Conservation (phyloP, 2,888 invertebrate genomes). For the Argyresthia albistria region DNA sequence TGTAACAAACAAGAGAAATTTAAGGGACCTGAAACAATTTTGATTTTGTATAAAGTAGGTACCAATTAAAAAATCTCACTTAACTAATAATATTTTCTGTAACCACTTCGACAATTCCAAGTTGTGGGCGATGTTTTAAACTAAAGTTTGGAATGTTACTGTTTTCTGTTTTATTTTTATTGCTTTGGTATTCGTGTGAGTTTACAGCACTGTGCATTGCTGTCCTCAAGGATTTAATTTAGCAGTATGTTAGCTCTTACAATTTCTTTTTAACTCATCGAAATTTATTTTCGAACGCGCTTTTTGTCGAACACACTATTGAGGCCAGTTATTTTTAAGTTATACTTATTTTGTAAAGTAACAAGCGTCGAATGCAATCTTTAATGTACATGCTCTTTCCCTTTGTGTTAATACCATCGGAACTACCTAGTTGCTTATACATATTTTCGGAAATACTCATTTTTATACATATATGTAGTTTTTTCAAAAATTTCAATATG, state of each 20-base stretch:
- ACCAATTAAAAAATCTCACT: constrained; percentile 66
- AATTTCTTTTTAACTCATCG: background rate
- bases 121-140: background rate
- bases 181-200: background rate
- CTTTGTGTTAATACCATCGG: background rate
- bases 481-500: no score
- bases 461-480: no score
- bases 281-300: background rate
- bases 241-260: background rate
- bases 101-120: constrained; percentile 28
- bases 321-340: constrained; percentile 67
- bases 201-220: background rate
- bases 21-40: constrained; percentile 70
- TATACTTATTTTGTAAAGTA: constrained; percentile 51
- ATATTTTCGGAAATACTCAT: background rate
- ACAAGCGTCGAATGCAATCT: constrained; percentile 16
- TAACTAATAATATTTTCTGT: constrained; percentile 38
- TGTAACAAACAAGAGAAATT: constrained; percentile 68
- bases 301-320: constrained; percentile 37
- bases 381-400: background rate
- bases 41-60: constrained; percentile 60
- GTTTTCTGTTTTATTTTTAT: background rate
- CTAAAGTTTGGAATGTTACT: background rate
- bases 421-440: background rate
- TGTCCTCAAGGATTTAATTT: background rate